Evolutionary conservation across 2,797 vertebrate species (phyloP), one percentile per base, ranked within the genome.

Genomic region (Pseudotriccus pelzelni): DNA sequence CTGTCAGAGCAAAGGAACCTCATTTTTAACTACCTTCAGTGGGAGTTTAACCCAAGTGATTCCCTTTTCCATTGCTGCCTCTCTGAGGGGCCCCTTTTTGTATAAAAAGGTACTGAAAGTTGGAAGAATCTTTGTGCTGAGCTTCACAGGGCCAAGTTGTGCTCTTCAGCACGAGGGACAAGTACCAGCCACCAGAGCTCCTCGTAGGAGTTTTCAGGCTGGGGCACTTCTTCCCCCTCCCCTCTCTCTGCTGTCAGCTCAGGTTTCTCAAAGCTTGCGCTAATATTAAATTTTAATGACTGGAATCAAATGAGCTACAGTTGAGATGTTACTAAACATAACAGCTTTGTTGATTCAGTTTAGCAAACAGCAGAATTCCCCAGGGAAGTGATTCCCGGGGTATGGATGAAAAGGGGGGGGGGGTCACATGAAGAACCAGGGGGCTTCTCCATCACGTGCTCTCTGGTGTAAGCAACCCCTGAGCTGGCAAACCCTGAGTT

Each of bases 211-310:
- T 80, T 72, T 70, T 25, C 43, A 52, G 77, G 47, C 82, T 28
- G 44, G 81, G 75, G 39, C 63, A 70, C 39, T 87, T 87, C 82
- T 80, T 81, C 73, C 89, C 60, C 75, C 46, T 68, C 74, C 2
- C 0, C 6, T 5, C 28, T 77, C 60, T 34, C 64, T 72, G 69
- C 72, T 88, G 91, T 84, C 87, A 90, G 96, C 76, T 95, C 78
- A 6, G 59, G 87, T 96, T 96, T 86, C 94, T 93, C 90, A 47
- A 69, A 90, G 77, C 91, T 87, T n/a, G 41, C n/a, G 0, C 67
- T 67, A 6, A 82, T 79, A 79, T 90, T 94, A 93, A 96, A 95
- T 94, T 78, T 94, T 95, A 93, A 95, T 92, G 93, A 89, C 93
- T 89, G 92, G 92, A 69, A 53, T 95, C 94, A 73, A 91, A 70